Percentiles rank a stretch among this genome's conserved stretches.
These are phyloP conservation scores for Caenorhabditis becei DNA, from an alignment of 2,888 invertebrate genomes.

Conservation along the genomic window DNA sequence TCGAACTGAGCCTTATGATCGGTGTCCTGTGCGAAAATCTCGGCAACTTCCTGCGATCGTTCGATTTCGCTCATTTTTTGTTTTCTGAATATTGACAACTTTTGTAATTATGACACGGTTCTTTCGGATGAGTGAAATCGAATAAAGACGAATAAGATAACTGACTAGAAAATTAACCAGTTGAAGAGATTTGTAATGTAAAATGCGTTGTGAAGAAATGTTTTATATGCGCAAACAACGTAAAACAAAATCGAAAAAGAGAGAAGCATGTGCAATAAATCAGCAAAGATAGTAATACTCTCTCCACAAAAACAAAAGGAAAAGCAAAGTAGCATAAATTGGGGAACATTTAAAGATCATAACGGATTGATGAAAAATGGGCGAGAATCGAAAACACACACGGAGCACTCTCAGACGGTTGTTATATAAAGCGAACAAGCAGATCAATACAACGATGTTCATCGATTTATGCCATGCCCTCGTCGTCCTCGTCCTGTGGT, in stretches of 20 bases:
- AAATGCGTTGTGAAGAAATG: not conserved
- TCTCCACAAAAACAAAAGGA: not conserved
- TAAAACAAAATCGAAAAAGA: slow-evolving; percentile 25
- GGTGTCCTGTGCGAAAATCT: slow-evolving; percentile 69
- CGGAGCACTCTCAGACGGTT: slow-evolving; percentile 18
- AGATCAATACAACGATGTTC: not conserved
- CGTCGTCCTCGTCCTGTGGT: slow-evolving; percentile 83
- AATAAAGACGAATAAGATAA: not conserved
- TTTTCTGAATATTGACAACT: not conserved
- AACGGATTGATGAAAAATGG: slow-evolving; percentile 7
- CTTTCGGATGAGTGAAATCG: too few species aligned
- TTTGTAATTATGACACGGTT: not conserved
- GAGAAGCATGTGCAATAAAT: slow-evolving; percentile 25
- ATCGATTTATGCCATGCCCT: slow-evolving; percentile 80
- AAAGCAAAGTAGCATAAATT: slow-evolving; percentile 24
- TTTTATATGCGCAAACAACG: slow-evolving; percentile 22
- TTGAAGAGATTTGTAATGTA: not conserved
- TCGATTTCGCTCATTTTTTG: slow-evolving; percentile 39
- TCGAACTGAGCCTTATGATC: slow-evolving; percentile 74
- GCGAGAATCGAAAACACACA: slow-evolving; percentile 12
- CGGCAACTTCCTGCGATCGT: slow-evolving; percentile 62
- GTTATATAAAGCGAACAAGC: slow-evolving; percentile 13
- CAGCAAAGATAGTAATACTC: not conserved
- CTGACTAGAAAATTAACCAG: slow-evolving; percentile 8
- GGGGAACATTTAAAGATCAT: slow-evolving; percentile 18